Conservation (phyloP, 2,797 vertebrate species). For the Saxicola maurus region DNA sequence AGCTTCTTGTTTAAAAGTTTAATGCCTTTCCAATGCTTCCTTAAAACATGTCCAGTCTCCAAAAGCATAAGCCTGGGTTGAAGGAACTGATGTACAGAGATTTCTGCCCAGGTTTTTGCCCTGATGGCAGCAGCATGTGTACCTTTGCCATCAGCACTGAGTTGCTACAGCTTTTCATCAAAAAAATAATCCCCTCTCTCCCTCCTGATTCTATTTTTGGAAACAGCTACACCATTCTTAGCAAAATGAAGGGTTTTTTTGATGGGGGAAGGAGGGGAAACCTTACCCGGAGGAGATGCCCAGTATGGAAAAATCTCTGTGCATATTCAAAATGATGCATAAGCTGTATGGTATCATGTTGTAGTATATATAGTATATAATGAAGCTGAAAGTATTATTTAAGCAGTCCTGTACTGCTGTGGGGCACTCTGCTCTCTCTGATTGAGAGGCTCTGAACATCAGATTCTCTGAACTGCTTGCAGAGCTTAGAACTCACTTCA, state of each 20-base stretch:
- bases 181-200: neutral
- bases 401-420: neutral
- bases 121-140: neutral
- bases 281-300: neutral
- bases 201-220: neutral
- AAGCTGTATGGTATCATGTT: neutral
- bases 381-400: neutral
- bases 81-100: neutral
- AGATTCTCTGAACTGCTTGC: neutral
- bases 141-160: neutral
- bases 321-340: fast-evolving
- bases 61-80: neutral
- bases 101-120: neutral
- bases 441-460: neutral
- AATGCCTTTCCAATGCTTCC: neutral
- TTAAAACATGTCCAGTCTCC: neutral
- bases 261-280: neutral
- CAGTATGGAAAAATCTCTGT: neutral
- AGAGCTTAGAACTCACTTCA: neutral
- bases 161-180: neutral
- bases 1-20: neutral
- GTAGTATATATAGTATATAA: too few species aligned
- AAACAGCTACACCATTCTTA: neutral
- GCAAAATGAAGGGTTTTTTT: neutral
- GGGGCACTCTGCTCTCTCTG: neutral